Evolutionary conservation across 2,888 invertebrate species (phyloP), one percentile per base, ranked within the genome.

Genomic region (Cyclophora albipunctata): DNA sequence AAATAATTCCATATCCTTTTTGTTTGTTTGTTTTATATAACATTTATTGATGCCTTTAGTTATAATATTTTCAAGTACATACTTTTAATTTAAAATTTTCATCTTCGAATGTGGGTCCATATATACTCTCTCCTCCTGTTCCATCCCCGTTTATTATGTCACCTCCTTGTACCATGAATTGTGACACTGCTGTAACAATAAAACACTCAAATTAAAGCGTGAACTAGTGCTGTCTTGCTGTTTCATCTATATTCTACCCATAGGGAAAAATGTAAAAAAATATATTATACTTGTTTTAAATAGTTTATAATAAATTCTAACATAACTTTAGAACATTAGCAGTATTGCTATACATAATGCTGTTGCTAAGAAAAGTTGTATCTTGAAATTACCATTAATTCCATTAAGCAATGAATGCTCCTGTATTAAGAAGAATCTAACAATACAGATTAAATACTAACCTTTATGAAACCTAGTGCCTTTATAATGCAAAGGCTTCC

Each of bases 51-150:
- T 20, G 20, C 20, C 20, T 20, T 20, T 20, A 20, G 20, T 20
- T 20, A 20, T 20, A 20, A 20, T 20, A 20, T 20, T 20, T 20
- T 20, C 20, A 20, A 20, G 20, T 20, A 20, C 44, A 70, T 75
- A 93, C 93, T 74, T 75, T 84, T 56, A 94, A 72, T 50, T 76
- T 81, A 71, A 97, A 96, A 77, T 94, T 95, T 87, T 99, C 98
- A 90, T 98, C 98, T 62, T 95, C 93, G 79, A 98, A 99, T 47
- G 90, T 90, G 7, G 91, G 90, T 5, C 98, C 98, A 75, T 98
- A 99, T 63, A 99, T 98, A 68, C 98, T 98, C 77, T 98, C 98
- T 0, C 98, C 98, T 42, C 95, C 92, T 2, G 94, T 92, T 0
- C 98, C 98, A 87, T 98, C 93, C 42, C 92, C 92, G 71, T 92